Evolutionary conservation across 2,797 vertebrate genomes (phyloP), one percentile per base, ranked within the genome.

Genomic region (Esox masquinongy): DNA sequence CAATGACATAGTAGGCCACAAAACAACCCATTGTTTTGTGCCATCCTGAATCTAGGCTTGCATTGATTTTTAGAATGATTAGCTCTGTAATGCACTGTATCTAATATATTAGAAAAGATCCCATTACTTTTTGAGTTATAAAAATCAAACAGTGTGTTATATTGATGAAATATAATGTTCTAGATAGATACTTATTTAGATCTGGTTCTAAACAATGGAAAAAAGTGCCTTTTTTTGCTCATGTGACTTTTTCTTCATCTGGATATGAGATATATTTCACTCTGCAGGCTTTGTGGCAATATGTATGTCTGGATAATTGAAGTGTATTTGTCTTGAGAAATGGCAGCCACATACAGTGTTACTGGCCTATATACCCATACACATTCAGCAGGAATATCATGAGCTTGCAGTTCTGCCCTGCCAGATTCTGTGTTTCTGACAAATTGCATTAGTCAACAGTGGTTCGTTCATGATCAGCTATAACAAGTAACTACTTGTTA

Each of bases 401-500:
- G 69, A 49, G 26, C 49, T 34, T 29, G 68, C 69, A 64, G 29
- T 72, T 56, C n/a, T 47, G 26, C 19, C 34, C 4, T 8, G 39
- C 29, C 39, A 22, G 63, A 16, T 61, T 34, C 47, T 34, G 24
- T 71, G 31, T 75, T 2, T 36, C 50, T 69, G 34, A 61, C 29
- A 74, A 43, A 50, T 15, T 15, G 29, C 26, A 61, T 26, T 61
- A 74, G 16, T 16, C 39, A 14, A 69, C 71, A 49, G 70, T 49
- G 7, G 66, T 61, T 70, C 56, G 7, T 9, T 56, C 19, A 22
- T 56, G 7, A 36, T 77, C 59, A 73, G 31, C 34, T 43, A 34
- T 12, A 64, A 64, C 79, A 72, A 50, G 74, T 75, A 51, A n/a
- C 49, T 14, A 72, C 81, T 73, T 66, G 78, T 77, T 29, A 29